Conservation (phyloP, 2,797 vertebrate genomes). For the Antennarius maculatus region DNA sequence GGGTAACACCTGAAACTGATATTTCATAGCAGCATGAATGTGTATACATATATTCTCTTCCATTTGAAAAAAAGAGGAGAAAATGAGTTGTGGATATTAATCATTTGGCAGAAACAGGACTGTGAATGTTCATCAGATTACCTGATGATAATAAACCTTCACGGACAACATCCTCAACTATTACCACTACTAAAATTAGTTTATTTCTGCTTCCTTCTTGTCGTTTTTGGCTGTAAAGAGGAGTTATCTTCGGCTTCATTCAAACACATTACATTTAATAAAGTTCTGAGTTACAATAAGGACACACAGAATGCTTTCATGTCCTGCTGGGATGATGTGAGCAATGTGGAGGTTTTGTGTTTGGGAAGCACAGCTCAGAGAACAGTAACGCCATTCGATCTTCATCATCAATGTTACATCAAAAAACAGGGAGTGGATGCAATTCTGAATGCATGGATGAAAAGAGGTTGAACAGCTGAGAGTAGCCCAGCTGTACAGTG, state of each 20-base stretch:
- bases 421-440: no score
- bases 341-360: no score
- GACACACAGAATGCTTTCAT: neutral
- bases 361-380: no score
- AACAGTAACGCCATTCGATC: no score
- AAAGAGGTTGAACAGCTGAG: no score
- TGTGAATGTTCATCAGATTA: neutral
- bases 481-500: no score
- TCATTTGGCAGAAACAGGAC: conserved; percentile 5
- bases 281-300: no score
- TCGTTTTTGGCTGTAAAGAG: no score
- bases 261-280: neutral
- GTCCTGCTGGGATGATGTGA: no score
- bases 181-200: neutral
- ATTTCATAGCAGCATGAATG: conserved; percentile 74
- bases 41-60: conserved; percentile 36
- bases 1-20: conserved; percentile 74
- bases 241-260: neutral
- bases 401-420: no score
- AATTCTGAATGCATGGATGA: no score
- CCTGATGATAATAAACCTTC: conserved; percentile 2
- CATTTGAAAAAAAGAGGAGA: conserved; percentile 10
- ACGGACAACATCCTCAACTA: neutral
- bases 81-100: conserved; percentile 33
- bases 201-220: neutral